These are phyloP conservation scores for Tetrao urogallus DNA, from an alignment of 2,113 vertebrate species.

Conservation along the genomic window DNA sequence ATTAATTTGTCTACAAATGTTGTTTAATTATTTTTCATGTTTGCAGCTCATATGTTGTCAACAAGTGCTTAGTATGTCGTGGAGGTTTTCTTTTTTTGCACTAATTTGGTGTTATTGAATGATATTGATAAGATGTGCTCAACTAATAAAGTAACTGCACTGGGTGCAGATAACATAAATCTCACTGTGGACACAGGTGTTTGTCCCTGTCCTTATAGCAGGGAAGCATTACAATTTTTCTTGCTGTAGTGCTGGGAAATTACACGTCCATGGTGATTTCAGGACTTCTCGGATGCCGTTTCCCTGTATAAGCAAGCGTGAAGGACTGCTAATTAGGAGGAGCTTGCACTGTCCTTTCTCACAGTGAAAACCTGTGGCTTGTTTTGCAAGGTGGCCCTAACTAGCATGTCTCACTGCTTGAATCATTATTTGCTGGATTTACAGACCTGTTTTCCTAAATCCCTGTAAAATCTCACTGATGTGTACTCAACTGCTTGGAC, in stretches of 20 bases:
- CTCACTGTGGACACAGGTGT: background rate
- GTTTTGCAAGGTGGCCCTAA: background rate
- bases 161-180: background rate
- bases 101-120: rapidly evolving
- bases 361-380: background rate
- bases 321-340: background rate
- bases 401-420: background rate
- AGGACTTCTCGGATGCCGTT: background rate
- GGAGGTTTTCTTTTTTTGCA: background rate
- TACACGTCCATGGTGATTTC: background rate
- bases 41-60: background rate
- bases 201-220: background rate
- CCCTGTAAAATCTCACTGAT: background rate
- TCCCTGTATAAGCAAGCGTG: background rate
- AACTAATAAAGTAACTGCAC: background rate
- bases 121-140: background rate
- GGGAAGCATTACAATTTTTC: background rate
- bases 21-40: background rate
- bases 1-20: background rate
- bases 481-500: background rate
- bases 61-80: background rate
- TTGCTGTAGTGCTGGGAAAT: background rate
- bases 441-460: background rate
- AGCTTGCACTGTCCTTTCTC: background rate
- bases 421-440: background rate